These are phyloP conservation scores for Philypnodon macrostomus DNA, from an alignment of 2,797 vertebrate species.

Conservation along the genomic window DNA sequence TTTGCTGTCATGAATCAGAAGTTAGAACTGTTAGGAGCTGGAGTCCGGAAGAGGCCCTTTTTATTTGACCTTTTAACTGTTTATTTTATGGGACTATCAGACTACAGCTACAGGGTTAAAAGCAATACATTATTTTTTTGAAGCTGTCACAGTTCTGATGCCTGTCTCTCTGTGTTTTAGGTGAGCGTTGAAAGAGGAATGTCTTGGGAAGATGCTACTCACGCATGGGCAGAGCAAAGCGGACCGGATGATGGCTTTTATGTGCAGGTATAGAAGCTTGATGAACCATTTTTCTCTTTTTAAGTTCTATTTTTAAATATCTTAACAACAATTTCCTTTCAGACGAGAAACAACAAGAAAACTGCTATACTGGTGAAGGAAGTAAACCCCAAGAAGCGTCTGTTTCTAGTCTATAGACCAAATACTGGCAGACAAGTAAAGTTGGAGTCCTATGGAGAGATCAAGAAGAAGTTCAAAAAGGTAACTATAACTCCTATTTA, in stretches of 20 bases:
- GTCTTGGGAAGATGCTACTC: constrained; percentile 98
- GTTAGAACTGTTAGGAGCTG: too few relatives aligned
- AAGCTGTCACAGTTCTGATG: not conserved
- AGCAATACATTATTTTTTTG: too few relatives aligned
- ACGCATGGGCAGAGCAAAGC: constrained; percentile 92
- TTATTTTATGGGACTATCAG: too few relatives aligned
- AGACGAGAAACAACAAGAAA: constrained; percentile 98
- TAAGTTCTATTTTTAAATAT: not conserved
- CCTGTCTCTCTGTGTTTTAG: constrained; percentile 57
- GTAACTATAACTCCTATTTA: constrained; percentile 55
- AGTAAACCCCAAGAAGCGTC: constrained; percentile 93
- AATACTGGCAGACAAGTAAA: constrained; percentile 97
- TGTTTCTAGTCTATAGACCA: constrained; percentile 94
- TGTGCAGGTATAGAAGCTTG: constrained; percentile 87
- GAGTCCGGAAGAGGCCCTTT: too few relatives aligned
- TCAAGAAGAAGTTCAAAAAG: constrained; percentile 98
- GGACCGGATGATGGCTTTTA: constrained; percentile 97
- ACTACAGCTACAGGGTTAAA: too few relatives aligned
- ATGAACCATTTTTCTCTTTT: not conserved
- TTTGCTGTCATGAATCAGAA: too few relatives aligned
- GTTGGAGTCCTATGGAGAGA: constrained; percentile 89
- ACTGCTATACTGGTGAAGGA: constrained; percentile 93
- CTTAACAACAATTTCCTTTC: constrained; percentile 15
- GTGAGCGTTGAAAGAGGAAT: constrained; percentile 96
- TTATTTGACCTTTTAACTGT: too few relatives aligned